phyloP scores from a whole-genome alignment of 2,797 vertebrate species.

The Muscicapa comitata region DNA sequence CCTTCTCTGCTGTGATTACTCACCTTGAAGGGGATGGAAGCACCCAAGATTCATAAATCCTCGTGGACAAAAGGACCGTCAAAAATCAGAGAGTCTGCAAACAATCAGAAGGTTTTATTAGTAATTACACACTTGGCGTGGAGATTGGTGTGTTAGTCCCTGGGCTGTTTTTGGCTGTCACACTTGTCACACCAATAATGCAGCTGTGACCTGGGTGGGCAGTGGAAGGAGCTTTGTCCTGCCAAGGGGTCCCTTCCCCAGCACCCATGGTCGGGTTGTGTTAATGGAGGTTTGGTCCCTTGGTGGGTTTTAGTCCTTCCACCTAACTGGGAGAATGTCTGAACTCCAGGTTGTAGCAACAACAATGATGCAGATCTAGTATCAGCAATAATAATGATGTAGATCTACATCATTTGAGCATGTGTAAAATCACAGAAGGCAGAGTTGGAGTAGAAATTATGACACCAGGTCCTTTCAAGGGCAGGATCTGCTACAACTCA shows the following conservation, averaged over 20 bases:
- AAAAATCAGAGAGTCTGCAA: neutral
- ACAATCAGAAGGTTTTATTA: neutral
- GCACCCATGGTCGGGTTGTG: rapidly evolving
- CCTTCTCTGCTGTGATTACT: neutral
- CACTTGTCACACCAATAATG: neutral
- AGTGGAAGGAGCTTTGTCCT: neutral
- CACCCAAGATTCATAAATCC: neutral
- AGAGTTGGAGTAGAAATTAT: neutral
- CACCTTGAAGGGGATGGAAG: neutral
- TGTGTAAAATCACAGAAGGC: neutral
- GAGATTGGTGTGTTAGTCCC: neutral
- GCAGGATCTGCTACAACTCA: neutral
- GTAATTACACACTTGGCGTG: neutral
- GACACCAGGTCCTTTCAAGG: too few relatives aligned
- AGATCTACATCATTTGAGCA: rapidly evolving
- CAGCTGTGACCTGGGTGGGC: rapidly evolving
- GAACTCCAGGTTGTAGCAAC: neutral
- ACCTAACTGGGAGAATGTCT: neutral
- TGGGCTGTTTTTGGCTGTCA: neutral
- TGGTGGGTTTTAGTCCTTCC: neutral
- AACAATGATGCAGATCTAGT: too few relatives aligned
- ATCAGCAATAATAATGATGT: too few relatives aligned
- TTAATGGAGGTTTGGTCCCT: neutral
- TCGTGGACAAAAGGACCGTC: neutral
- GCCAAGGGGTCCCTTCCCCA: neutral